These are phyloP conservation scores for Apeira syringaria DNA, from an alignment of 2,888 invertebrate species.

Conservation along the genomic window DNA sequence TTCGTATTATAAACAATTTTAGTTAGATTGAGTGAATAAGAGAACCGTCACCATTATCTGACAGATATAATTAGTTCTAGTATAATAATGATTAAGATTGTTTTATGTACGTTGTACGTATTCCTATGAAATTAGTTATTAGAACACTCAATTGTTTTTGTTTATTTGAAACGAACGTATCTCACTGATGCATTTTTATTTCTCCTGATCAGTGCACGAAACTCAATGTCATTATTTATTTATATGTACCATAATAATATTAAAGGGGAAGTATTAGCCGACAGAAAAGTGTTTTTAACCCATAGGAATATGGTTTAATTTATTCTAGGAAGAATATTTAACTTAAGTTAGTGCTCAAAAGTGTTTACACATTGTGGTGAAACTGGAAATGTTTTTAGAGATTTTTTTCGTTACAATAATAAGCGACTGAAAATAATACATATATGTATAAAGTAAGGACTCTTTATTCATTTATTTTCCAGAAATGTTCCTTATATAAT, in stretches of 20 bases:
- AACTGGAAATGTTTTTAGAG: conserved; percentile 10
- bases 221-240: too few relatives aligned
- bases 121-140: background rate
- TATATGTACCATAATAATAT: too few relatives aligned
- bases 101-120: too few relatives aligned
- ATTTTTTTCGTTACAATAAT: conserved; percentile 13
- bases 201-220: background rate
- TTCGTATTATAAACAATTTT: too few relatives aligned
- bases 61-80: background rate
- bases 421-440: conserved; percentile 20
- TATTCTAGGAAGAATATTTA: conserved; percentile 17
- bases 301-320: conserved; percentile 16
- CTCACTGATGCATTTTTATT: too few relatives aligned
- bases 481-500: too few relatives aligned
- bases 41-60: too few relatives aligned
- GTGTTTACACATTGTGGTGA: conserved; percentile 17
- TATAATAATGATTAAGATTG: too few relatives aligned
- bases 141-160: background rate
- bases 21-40: too few relatives aligned
- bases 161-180: background rate
- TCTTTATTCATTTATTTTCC: too few relatives aligned
- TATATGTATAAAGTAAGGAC: too few relatives aligned
- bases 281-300: background rate
- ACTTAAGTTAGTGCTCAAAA: conserved; percentile 25
- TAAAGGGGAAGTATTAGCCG: too few relatives aligned